Evolutionary conservation across 2,888 invertebrate species (phyloP), one percentile per base, ranked within the genome.

Genomic region (Agrotis puta): DNA sequence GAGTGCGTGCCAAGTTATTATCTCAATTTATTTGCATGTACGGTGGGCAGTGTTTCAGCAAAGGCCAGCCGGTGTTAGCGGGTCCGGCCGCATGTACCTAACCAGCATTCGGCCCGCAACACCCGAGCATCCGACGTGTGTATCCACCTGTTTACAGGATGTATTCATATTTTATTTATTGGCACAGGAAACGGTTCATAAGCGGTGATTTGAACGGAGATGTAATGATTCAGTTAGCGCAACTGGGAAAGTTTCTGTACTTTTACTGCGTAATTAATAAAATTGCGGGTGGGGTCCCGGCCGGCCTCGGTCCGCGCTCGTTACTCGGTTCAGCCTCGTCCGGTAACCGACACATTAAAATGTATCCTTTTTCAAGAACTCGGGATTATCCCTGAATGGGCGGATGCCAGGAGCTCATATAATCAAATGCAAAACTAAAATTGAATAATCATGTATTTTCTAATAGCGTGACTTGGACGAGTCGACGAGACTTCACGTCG

Each of bases 161-260:
- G 63, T 66, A 43, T 66, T 69, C 58, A 78, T 64, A 69, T 72
- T 78, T 78, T 56, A 74, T 79, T 59, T 58, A 65, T 27, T 63
- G 20, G 54, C 48, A 39, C 47, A 64, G 64, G 63, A 74, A 78
- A 70, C 27, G 33, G 59, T 47, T 65, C 65, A 51, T 73, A 56
- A 72, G 48, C 50, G 51, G 58, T 22, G 22, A 68, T 78, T 57
- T 77, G 61, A 67, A 72, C 58, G 73, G 51, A 78, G 53, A 57
- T 67, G 65, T 61, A 43, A 39, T 67, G 61, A 70, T 67, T 79
- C 53, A 64, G 58, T 70, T 56, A 11, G n/a, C 24, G 22, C n/a
- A 20, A 48, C 14, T 51, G 18, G 50, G 68, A 53, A 69, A 50
- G 24, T 3, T 47, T 18, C 43, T 51, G 24, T 51, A 51, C n/a